These are phyloP conservation scores for Microcebus murinus DNA, from an alignment of 2,113 vertebrate genomes.

Conservation along the genomic window DNA sequence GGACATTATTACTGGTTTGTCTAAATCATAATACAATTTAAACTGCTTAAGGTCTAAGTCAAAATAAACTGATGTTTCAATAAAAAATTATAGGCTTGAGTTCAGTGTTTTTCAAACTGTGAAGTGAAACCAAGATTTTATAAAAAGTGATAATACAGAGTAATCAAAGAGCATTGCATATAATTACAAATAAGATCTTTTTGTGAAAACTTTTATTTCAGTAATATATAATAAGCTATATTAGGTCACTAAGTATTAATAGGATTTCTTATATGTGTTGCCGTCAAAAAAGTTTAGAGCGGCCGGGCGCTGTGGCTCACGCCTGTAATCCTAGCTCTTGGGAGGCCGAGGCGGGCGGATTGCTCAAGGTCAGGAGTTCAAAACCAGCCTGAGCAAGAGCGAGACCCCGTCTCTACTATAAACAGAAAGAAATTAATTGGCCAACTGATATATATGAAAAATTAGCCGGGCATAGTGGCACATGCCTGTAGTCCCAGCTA, in stretches of 20 bases:
- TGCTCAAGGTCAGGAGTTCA: no score
- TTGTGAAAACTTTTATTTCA: conserved; percentile 14
- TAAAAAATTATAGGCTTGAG: background rate
- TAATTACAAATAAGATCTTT: background rate
- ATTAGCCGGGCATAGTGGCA: no score
- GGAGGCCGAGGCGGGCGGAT: no score
- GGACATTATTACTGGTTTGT: background rate
- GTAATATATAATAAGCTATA: background rate
- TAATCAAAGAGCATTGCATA: background rate
- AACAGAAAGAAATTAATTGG: no score
- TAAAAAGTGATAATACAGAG: conserved; percentile 35
- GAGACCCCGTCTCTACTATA: no score
- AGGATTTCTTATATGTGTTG: background rate
- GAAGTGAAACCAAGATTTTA: background rate
- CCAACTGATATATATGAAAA: no score
- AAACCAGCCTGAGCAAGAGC: no score
- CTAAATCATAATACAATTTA: conserved; percentile 19
- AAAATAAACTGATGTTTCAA: conserved; percentile 51
- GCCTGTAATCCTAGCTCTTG: no score
- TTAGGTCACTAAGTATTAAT: background rate
- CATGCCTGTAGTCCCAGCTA: no score
- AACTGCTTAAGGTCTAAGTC: conserved; percentile 3
- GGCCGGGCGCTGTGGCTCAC: no score
- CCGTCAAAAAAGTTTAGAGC: background rate
- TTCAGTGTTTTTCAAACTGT: conserved; percentile 39